Evolutionary conservation across 2,113 vertebrate species (phyloP).

Genomic region (Cyphomyrus plagiostoma): DNA sequence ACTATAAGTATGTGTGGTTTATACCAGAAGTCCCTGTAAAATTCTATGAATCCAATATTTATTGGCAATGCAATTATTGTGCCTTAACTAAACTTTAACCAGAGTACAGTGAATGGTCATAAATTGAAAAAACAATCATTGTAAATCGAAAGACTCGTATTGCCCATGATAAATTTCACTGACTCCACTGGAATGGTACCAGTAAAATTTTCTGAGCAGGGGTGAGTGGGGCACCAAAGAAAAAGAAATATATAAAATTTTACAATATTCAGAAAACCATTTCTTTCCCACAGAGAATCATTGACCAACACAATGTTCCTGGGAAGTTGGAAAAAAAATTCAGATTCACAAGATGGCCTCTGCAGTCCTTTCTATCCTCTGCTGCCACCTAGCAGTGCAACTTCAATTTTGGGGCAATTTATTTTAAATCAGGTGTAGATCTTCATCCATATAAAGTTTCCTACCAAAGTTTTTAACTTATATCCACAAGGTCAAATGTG

Average conservation of each 20-base stretch:
- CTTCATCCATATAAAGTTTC: neutral
- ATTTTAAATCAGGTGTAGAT: neutral
- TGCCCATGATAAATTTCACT: no score
- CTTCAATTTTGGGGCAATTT: neutral
- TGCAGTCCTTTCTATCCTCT: neutral
- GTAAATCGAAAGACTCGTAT: neutral
- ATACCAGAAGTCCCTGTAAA: neutral
- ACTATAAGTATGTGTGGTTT: neutral
- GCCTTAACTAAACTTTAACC: neutral
- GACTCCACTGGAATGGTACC: no score
- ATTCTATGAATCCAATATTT: neutral
- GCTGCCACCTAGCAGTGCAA: neutral
- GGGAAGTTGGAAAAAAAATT: no score
- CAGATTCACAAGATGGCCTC: neutral
- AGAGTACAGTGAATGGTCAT: neutral
- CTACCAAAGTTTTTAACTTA: neutral
- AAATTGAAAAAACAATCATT: neutral
- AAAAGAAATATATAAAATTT: no score
- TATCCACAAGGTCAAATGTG: neutral
- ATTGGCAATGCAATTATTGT: neutral
- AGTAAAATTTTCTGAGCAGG: no score
- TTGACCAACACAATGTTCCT: no score
- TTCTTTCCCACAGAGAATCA: no score
- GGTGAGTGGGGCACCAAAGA: no score
- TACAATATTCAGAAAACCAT: no score